A percentile compares a stretch with the other conserved stretches of the same genome.
These are phyloP conservation scores for Setipinna tenuifilis DNA, from an alignment of 2,797 vertebrate genomes.

Conservation along the genomic window DNA sequence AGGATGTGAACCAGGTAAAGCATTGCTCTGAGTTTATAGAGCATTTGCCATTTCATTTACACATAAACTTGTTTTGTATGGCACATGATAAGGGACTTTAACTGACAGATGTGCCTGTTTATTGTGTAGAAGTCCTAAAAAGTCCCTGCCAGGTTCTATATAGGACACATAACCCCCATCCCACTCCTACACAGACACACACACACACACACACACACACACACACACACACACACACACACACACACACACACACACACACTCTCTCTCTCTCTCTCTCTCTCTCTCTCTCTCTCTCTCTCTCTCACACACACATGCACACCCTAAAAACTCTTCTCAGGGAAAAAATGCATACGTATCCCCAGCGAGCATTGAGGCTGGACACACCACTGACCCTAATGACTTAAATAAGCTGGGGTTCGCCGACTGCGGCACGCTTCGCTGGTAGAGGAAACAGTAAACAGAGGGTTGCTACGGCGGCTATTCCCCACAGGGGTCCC, in stretches of 20 bases:
- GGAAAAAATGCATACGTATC: conserved; percentile 47
- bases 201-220: not conserved
- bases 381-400: conserved; percentile 47
- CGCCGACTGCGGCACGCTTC: conserved; percentile 43
- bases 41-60: conserved; percentile 61
- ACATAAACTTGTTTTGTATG: conserved; percentile 75
- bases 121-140: conserved; percentile 55
- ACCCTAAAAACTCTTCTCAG: conserved; percentile 34
- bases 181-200: too few species aligned
- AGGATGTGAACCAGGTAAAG: not conserved
- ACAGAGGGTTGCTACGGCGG: conserved; percentile 45
- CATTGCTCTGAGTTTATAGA: not conserved
- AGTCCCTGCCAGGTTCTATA: conserved; percentile 27
- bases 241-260: not conserved
- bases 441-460: conserved; percentile 42
- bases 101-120: conserved; percentile 74
- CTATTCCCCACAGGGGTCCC: conserved; percentile 49
- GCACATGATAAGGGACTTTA: conserved; percentile 64
- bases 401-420: conserved; percentile 43
- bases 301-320: not conserved
- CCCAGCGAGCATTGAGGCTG: conserved; percentile 36
- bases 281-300: too few species aligned
- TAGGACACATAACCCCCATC: not conserved
- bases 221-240: not conserved
- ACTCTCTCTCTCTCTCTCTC: too few species aligned